Base-by-base conservation (phyloP, 2,888 invertebrate species). In the Acronicta psi region DNA sequence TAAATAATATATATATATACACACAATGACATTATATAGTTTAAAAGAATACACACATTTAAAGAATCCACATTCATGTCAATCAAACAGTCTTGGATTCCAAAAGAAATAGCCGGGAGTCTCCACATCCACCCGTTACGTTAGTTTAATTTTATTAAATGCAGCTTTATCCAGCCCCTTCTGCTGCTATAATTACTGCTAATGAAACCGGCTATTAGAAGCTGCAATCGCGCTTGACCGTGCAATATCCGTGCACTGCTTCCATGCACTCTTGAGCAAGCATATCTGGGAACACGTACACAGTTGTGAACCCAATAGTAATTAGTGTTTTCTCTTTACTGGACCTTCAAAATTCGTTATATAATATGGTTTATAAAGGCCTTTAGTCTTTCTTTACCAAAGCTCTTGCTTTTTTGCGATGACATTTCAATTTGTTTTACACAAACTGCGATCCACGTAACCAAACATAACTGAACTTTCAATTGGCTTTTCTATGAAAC, bases 211-310 rank as follows among this genome's bases (percentile, higher is more conserved):
- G 40, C 73, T 45, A 84, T 87, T 86, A 84, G 41, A 64, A 57
- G 67, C 74, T 65, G 79, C 81, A 85, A 81, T 85, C 83, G 77
- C 77, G 84, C 85, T 79, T 86, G 81, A 81, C 80, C 77, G 58
- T 82, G 85, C 83, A 87, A 85, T 82, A 81, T 83, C 82, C 82
- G 77, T 63, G 55, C 68, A 56, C 9, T 31, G 11, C 31, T 13
- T 31, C 31, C 31, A 6, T 75, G 59, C 62, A 63, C 59, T 70
- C 59, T 69, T 80, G 64, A 68, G 68, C 71, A 78, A 29, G 29
- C 5, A 20, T 20, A 20, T 5, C 5, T 20, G 20, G 11, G 29
- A 29, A 29, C 2, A 29, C 29, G 29, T 29, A 29, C 3, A 3
- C 29, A 11, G 10, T 2, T 11, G 9, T 29, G 4, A 29, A 10